Percentiles rank a stretch among this genome's conserved stretches.
Conservation (phyloP, 2,888 invertebrate genomes). For the Caenorhabditis drosophilae region DNA sequence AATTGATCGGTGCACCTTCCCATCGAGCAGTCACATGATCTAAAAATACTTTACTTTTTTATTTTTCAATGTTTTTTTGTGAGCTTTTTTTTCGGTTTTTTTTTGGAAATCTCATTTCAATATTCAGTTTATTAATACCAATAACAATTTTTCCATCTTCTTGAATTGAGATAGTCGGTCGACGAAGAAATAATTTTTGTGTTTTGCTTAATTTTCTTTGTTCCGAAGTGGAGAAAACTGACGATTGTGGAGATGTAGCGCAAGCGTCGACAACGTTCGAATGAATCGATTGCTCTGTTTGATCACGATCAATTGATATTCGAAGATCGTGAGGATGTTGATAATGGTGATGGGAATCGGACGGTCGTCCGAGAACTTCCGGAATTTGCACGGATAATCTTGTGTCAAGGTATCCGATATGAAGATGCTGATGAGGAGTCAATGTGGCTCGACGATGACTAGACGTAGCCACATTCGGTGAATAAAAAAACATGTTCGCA, state of each 20-base stretch:
- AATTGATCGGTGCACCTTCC: conserved; percentile 63
- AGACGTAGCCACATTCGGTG: conserved; percentile 51
- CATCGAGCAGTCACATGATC: conserved; percentile 67
- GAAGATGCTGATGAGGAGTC: conserved; percentile 36
- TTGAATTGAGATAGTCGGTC: conserved; percentile 67
- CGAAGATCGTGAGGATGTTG: conserved; percentile 19
- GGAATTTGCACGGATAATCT: conserved; percentile 46
- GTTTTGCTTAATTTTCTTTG: conserved; percentile 24
- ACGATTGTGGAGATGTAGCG: conserved; percentile 55
- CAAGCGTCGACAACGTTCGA: conserved; percentile 22
- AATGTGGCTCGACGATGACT: conserved; percentile 27
- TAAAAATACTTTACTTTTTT: conserved; percentile 37
- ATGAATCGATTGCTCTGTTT: conserved; percentile 16
- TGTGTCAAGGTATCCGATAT: conserved; percentile 44
- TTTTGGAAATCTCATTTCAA: neutral
- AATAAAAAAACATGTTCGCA: conserved; percentile 59
- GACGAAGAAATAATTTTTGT: conserved; percentile 47
- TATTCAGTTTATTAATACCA: conserved; percentile 36
- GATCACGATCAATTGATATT: conserved; percentile 9
- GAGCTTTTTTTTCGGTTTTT: too few relatives aligned
- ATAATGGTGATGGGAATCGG: too few relatives aligned
- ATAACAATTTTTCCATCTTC: conserved; percentile 66
- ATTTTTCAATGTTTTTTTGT: neutral
- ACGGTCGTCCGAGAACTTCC: conserved; percentile 38
- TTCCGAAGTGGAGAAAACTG: conserved; percentile 57